A percentile compares a stretch with the other conserved stretches of the same genome.
phyloP scores from a whole-genome alignment of 2,797 vertebrate genomes.

The Carcharodon carcharias region DNA sequence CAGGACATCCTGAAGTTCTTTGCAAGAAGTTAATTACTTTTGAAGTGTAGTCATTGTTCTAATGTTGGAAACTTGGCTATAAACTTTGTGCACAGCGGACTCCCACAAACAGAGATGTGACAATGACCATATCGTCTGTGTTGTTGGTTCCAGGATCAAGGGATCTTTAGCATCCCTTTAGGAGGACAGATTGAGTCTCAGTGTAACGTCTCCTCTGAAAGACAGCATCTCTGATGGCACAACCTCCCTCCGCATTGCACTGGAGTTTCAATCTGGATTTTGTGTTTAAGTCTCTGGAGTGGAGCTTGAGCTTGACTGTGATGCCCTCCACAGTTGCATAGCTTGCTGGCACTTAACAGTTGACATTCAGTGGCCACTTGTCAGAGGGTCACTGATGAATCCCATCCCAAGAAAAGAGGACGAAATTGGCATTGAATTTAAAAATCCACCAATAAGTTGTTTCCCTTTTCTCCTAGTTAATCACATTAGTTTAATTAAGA shows the following conservation, averaged over 20 bases:
- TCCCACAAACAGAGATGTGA: neutral
- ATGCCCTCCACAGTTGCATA: neutral
- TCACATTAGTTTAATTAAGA: neutral
- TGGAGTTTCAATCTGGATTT: neutral
- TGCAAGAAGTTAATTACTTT: neutral
- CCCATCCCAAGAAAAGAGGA: neutral
- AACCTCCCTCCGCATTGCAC: neutral
- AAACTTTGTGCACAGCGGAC: no score
- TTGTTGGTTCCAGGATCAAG: neutral
- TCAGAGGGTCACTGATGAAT: neutral
- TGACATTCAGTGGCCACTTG: neutral
- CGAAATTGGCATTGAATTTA: neutral
- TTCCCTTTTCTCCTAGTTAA: no score
- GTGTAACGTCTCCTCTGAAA: no score
- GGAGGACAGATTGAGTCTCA: no score
- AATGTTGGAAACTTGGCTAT: neutral
- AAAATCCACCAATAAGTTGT: neutral
- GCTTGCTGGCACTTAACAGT: neutral
- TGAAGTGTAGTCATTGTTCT: neutral
- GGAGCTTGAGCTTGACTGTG: neutral
- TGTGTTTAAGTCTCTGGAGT: neutral
- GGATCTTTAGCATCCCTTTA: no score
- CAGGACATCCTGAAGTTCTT: no score
- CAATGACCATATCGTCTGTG: neutral
- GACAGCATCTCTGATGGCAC: no score